Evolutionary conservation across 2,888 invertebrate species (phyloP).

Genomic region (Rhodophaea formosa): DNA sequence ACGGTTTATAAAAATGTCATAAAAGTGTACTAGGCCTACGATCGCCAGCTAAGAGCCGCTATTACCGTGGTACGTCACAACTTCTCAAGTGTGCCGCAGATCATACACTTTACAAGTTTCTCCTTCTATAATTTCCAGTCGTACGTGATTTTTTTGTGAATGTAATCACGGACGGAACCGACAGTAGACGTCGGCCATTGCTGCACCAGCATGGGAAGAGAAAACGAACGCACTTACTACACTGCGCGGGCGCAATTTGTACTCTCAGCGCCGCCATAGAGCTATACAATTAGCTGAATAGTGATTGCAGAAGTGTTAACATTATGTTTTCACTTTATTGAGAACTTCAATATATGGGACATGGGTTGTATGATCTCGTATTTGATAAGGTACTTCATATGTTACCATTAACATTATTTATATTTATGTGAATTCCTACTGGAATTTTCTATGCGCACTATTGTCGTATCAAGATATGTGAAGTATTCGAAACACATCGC

Average conservation of each 20-base stretch:
- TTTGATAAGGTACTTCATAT: neutral
- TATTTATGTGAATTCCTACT: neutral
- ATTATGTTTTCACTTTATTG: constrained; percentile 11
- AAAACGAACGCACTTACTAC: constrained; percentile 40
- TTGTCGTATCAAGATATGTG: constrained; percentile 17
- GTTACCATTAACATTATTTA: neutral
- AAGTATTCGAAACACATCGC: constrained; percentile 23
- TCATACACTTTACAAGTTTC: constrained; percentile 37
- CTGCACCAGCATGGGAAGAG: constrained; percentile 60
- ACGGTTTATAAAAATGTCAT: constrained; percentile 3
- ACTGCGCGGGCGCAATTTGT: constrained; percentile 25
- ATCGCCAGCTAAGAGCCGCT: neutral
- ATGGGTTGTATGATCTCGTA: neutral
- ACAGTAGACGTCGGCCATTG: constrained; percentile 38
- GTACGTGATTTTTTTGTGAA: constrained; percentile 40
- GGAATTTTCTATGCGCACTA: neutral
- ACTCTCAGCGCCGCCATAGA: constrained; percentile 3
- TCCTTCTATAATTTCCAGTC: constrained; percentile 38
- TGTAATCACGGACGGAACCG: constrained; percentile 39
- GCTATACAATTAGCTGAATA: neutral
- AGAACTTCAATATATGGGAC: neutral
- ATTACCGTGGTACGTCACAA: constrained; percentile 10
- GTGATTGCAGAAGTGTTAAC: constrained; percentile 14
- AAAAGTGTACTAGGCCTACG: neutral
- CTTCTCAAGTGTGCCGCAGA: constrained; percentile 20